Evolutionary conservation across 2,797 vertebrate genomes (phyloP).

Genomic region (Smutsia temminckii): DNA sequence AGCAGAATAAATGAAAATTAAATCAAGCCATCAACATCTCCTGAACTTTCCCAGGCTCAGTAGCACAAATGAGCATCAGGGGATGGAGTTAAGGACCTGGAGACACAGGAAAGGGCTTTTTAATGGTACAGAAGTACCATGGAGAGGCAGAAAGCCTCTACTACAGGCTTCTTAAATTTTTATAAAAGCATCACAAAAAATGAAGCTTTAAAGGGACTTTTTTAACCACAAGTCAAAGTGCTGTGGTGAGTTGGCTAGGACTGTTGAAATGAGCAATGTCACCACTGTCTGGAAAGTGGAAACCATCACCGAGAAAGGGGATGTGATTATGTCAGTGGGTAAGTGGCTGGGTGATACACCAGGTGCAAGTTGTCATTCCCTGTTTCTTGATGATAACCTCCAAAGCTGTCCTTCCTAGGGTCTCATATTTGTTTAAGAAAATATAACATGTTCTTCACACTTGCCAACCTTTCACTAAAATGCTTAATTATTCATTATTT

Average conservation of each 20-base stretch:
- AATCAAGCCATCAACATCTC: background rate
- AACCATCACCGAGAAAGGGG: background rate
- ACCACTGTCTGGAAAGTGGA: background rate
- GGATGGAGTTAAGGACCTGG: rapidly evolving
- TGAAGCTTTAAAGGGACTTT: background rate
- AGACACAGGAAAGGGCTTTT: background rate
- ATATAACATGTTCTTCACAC: background rate
- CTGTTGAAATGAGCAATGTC: background rate
- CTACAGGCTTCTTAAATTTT: background rate
- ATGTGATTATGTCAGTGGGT: too few species aligned
- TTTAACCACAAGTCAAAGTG: background rate
- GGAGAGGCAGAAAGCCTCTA: background rate
- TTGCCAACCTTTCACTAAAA: background rate
- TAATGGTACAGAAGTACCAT: rapidly evolving
- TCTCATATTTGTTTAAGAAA: background rate
- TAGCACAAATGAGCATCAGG: background rate
- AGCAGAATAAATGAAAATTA: background rate
- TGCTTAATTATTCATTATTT: background rate
- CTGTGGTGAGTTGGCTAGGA: background rate
- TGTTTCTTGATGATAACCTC: background rate
- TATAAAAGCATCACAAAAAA: background rate
- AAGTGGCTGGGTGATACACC: background rate
- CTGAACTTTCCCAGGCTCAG: background rate
- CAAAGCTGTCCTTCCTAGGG: background rate
- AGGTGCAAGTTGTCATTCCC: background rate